Conservation (phyloP, 2,888 invertebrate genomes). For the Petrophora chlorosata region DNA sequence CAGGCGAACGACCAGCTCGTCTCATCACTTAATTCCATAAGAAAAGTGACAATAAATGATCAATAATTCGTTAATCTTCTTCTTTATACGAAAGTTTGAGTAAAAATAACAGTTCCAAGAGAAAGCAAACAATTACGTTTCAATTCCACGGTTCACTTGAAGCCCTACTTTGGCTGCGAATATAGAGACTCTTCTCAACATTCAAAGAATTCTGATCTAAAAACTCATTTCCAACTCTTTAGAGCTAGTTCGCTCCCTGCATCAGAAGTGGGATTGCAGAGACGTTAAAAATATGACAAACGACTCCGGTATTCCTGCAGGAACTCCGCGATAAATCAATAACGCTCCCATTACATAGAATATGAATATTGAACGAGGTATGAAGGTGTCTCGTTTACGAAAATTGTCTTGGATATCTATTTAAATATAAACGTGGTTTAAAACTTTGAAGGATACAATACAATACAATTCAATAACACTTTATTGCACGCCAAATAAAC, state of each 20-base stretch:
- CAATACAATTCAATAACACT: too few relatives aligned
- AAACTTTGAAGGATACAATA: too few relatives aligned
- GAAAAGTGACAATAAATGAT: too few relatives aligned
- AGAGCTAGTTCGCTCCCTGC: slow-evolving; percentile 16
- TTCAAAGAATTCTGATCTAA: slow-evolving; percentile 7
- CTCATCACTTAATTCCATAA: too few relatives aligned
- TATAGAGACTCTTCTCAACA: slow-evolving; percentile 1
- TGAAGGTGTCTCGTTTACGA: slow-evolving; percentile 42
- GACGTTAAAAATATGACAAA: slow-evolving; percentile 53
- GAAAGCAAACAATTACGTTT: too few relatives aligned
- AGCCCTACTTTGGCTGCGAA: too few relatives aligned
- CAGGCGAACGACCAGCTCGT: too few relatives aligned
- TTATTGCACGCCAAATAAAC: too few relatives aligned
- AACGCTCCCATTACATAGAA: slow-evolving; percentile 51
- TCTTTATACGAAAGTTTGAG: too few relatives aligned
- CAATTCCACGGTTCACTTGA: too few relatives aligned
- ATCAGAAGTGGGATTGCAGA: slow-evolving; percentile 25
- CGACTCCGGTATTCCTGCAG: slow-evolving; percentile 53
- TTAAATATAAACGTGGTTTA: slow-evolving; percentile 14
- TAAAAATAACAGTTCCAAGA: too few relatives aligned
- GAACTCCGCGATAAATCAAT: slow-evolving; percentile 56
- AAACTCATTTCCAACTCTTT: slow-evolving; percentile 28
- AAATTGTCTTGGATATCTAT: slow-evolving; percentile 10
- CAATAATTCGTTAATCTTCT: too few relatives aligned
- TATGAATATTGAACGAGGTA: slow-evolving; percentile 48